Base-by-base conservation (phyloP, 2,888 invertebrate genomes). In the Tachina grossa region DNA sequence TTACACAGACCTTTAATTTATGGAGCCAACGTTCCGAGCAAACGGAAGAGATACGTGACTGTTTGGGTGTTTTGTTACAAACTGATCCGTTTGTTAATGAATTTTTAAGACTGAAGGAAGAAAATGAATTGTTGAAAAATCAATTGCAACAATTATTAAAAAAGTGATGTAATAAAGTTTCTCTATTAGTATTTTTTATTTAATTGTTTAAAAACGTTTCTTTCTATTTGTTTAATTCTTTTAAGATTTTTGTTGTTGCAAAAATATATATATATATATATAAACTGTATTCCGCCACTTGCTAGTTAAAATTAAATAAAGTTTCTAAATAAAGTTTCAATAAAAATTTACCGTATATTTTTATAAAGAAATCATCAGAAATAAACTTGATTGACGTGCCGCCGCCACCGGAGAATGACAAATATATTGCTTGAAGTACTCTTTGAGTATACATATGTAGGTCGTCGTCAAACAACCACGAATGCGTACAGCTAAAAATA, bases 21-120 rank as follows among this genome's bases (percentile, higher is more conserved):
- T 91, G 89, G 89, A 89, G 87, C n/a, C 87, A 89, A 51, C 91
- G 91, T 74, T 77, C 87, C 55, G 85, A 88, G 2, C 85, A 86
- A 65, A 89, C 87, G 0, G 89, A 90, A 71, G 89, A 91, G 63
- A 89, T 91, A 51, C 88, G 89, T 3, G 89, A 91, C 39, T 88
- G 89, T 0, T 76, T 92, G 16, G 88, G 88, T 9, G 61, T 90
- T 45, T 83, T 92, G 1, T 74, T 92, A 57, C 90, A 89, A 59
- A 89, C 89, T 0, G 92, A 92, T 89, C 88, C 88, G 3, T 92
- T 92, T 83, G 88, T 90, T 6, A 88, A 89, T 19, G 92, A 92
- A 41, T 92, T 90, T 83, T 8, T 88, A 10, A 88, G 89, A 5
- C 81, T 92, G 51, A 89, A 91, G 77, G 83, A 89, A 41, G 92